Evolutionary conservation across 2,888 invertebrate species (phyloP).

Genomic region (Cataglyphis cursor): DNA sequence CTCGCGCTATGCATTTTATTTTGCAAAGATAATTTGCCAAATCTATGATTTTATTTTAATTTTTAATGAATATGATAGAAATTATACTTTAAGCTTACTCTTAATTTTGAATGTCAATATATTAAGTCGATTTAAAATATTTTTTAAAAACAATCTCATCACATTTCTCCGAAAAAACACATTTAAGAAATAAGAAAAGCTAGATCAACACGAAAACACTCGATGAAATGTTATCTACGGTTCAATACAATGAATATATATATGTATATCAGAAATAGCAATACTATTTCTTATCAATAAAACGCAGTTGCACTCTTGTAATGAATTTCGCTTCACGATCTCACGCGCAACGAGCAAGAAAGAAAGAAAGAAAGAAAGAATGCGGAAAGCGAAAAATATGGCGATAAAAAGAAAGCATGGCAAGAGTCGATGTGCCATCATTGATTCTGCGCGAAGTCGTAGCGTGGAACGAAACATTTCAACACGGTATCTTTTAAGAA

Average conservation of each 20-base stretch:
- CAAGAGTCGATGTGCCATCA: neutral
- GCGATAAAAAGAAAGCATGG: too few species aligned
- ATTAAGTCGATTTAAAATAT: neutral
- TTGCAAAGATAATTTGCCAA: neutral
- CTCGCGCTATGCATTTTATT: neutral
- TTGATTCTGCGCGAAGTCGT: neutral
- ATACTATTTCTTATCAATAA: neutral
- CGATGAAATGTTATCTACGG: neutral
- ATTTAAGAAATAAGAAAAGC: too few species aligned
- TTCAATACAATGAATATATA: neutral
- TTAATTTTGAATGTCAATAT: neutral
- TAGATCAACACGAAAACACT: neutral
- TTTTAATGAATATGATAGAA: neutral
- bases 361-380: neutral
- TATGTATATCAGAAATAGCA: neutral
- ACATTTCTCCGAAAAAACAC: neutral
- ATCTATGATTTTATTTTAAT: neutral
- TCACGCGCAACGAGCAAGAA: neutral
- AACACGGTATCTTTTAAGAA: neutral
- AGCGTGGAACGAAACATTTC: neutral
- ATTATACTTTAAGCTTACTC: neutral
- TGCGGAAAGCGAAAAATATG: neutral
- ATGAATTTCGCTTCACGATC: constrained; percentile 2
- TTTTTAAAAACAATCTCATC: neutral
- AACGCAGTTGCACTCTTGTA: constrained; percentile 2